phyloP scores from a whole-genome alignment of 2,797 vertebrate species.

The Chrysocyon brachyurus region DNA sequence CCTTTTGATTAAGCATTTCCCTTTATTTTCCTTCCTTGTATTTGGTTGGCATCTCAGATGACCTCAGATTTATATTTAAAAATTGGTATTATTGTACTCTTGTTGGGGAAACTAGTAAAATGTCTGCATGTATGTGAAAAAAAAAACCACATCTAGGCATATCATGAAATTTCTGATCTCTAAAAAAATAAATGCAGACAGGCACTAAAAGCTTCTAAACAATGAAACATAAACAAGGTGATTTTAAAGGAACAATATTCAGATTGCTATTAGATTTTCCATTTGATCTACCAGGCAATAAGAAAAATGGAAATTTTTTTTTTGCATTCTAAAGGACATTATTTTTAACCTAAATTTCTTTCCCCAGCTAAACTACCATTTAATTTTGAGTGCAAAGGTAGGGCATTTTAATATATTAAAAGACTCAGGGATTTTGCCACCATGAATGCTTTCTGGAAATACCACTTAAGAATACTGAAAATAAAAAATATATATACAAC shows the following conservation, averaged over 20 bases:
- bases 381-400: constrained; percentile 32
- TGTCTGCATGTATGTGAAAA: not conserved
- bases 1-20: constrained; percentile 29
- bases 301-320: not conserved
- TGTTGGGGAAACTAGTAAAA: not conserved
- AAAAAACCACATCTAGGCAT: not conserved
- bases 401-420: not conserved
- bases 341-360: constrained; percentile 26
- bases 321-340: constrained; percentile 3
- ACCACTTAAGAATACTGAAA: not conserved
- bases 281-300: not conserved
- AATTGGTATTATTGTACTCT: not conserved
- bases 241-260: constrained; percentile 46
- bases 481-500: not conserved
- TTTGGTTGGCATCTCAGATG: not conserved
- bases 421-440: not conserved
- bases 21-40: not conserved
- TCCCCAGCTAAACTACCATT: not conserved
- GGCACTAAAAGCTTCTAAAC: not conserved
- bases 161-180: constrained; percentile 37
- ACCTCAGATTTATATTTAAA: not conserved
- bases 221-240: constrained; percentile 20
- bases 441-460: constrained; percentile 14
- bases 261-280: constrained; percentile 10
- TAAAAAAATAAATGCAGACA: constrained; percentile 7